Base-by-base conservation (phyloP, 2,797 vertebrate genomes). In the Morus bassanus region DNA sequence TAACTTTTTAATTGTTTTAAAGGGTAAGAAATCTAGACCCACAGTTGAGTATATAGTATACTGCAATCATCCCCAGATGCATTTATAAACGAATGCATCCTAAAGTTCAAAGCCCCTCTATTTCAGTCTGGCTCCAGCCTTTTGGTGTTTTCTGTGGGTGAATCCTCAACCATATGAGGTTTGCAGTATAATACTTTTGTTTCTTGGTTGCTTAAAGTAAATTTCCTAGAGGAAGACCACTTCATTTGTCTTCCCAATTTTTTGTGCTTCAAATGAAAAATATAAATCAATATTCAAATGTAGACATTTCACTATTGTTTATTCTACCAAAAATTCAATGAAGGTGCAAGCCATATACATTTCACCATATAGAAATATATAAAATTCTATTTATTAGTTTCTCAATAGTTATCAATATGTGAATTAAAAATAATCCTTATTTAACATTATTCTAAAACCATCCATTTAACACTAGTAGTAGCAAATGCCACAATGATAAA, bases 351-450 rank as follows among this genome's bases (percentile, higher is more conserved):
- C n/a, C 80, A 83, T 82, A 96, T 89, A 96, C 93, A 94, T 88
- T 92, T 96, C 50, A 82, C 68, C 81, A 94, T 93, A 69, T 93
- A 96, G 94, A 96, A 97, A 89, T 93, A 95, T 92, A 95, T 79
- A 91, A 90, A 85, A 77, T 57, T 74, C 59, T 96, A 73, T 93
- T 46, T 79, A 89, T 72, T 72, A 65, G 23, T 84, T 68, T 89
- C 45, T 80, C 39, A 41, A 43, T 85, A 80, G 70, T 81, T 91
- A 75, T 65, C 74, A 82, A 75, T 53, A 82, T 61, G 30, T 84
- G 43, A 96, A 88, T 91, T 82, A 85, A 89, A 97, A 94, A 92
- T 73, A 91, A 84, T 48, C 13, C 59, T 91, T 80, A 91, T 72
- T 91, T 93, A 80, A 92, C 82, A 89, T 81, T 89, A 65, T 78